Base-by-base conservation (phyloP, 2,888 invertebrate species). In the Perdita meconis region DNA sequence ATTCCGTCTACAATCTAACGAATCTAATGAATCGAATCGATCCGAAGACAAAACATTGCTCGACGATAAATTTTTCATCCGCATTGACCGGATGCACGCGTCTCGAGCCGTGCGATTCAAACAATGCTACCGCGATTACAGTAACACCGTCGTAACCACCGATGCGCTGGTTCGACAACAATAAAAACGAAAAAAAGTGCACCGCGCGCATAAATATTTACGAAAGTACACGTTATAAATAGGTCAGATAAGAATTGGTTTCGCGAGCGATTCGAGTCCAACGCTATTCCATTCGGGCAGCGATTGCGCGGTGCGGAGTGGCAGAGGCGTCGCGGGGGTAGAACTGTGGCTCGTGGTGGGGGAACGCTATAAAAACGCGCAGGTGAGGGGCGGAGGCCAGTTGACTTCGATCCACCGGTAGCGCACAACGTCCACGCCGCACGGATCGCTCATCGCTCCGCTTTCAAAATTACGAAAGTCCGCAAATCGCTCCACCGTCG, bases 381-480 rank as follows among this genome's bases (percentile, higher is more conserved):
- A 88, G 90, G 90, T 89, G 91, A 90, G 91, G 91, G 91, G 91
- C 90, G 90, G 89, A 89, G 88, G 88, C 90, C 90, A 91, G 91
- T 91, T 87, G 88, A 87, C 88, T 90, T 86, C 85, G 88, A 88
- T 88, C 84, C 74, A 81, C 78, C 81, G 82, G 82, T 12, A 3
- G 47, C 10, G 60, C 47, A 56, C 16, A 30, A 24, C 40, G 76
- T 38, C 12, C 10, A 4, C n/a, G 19, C 0, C n/a, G 3, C n/a
- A 6, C n/a, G 34, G 12, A n/a, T 16, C 13, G 42, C 26, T 6
- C 13, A 38, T 19, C 34, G 22, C 30, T 36, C 24, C 19, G 4
- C 76, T 57, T 44, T n/a, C 51, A 47, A 60, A n/a, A 59, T 50
- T 67, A 34, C 40, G 44, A 60, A 61, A 56, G 69, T 13, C 26